Evolutionary conservation across 2,888 invertebrate genomes (phyloP), one percentile per base, ranked within the genome.

Genomic region (Chrysolina oricalcia): DNA sequence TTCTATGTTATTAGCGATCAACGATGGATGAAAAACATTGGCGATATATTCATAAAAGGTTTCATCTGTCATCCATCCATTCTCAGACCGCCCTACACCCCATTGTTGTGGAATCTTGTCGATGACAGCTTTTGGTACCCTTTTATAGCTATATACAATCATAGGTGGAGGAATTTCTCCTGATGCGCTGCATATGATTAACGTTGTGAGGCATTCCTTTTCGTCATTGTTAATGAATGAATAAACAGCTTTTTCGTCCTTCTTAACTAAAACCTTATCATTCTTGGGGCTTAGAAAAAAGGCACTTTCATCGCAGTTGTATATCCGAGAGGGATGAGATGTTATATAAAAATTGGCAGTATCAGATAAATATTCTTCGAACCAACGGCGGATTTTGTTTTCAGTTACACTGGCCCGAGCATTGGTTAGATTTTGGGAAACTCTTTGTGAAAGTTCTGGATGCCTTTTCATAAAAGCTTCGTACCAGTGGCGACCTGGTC

Each of bases 31-130:
- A n/a, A n/a, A n/a, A n/a, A n/a, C n/a, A n/a, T n/a, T n/a, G 8
- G 87, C 87, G 15, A 81, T 66, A 76, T 88, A 87, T 23, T 86
- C 87, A 81, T 89, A 89, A 40, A 89, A n/a, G n/a, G n/a, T n/a
- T n/a, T n/a, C 77, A 72, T 87, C 89, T n/a, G n/a, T n/a, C n/a
- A n/a, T n/a, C n/a, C n/a, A n/a, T n/a, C n/a, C n/a, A n/a, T n/a
- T n/a, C n/a, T 4, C 88, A 70, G 64, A 89, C 83, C 43, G 86
- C 72, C 88, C 89, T 40, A 87, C 73, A 53, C 85, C 84, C 87
- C 87, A 89, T 48, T 40, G 40, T 40, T 40, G 40, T 40, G 40
- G 40, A 40, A 46, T 50, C 41, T 74, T 73, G 19, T 68, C 68
- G 35, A 53, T 27, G 40, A 68, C n/a, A n/a, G n/a, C n/a, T n/a